A percentile compares a stretch with the other conserved stretches of the same genome.
These are phyloP conservation scores for Apotomis capreana DNA, from an alignment of 2,888 invertebrate species.

Conservation along the genomic window DNA sequence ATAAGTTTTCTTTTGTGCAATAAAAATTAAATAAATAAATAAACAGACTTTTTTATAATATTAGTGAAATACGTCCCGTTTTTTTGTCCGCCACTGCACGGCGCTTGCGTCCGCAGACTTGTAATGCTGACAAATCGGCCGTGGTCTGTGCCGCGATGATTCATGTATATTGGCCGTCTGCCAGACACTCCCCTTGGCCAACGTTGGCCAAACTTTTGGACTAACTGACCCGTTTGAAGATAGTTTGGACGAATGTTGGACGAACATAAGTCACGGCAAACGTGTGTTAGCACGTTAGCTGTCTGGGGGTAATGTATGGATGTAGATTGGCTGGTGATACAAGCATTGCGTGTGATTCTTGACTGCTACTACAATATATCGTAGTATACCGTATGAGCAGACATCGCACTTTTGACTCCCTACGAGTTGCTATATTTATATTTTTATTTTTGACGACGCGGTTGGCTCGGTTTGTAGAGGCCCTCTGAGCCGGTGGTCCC, in stretches of 20 bases:
- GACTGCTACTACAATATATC: too few relatives aligned
- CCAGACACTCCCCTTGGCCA: conserved; percentile 59
- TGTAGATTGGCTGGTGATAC: not conserved
- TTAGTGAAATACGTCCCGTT: not conserved
- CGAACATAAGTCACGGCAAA: conserved; percentile 26
- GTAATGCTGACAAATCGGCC: conserved; percentile 75
- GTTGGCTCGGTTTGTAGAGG: too few relatives aligned
- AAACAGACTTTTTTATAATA: too few relatives aligned
- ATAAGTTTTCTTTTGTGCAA: too few relatives aligned
- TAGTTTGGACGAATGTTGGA: conserved; percentile 32
- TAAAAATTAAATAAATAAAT: too few relatives aligned
- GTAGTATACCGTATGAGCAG: too few relatives aligned
- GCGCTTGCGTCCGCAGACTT: conserved; percentile 51
- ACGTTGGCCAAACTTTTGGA: conserved; percentile 50
- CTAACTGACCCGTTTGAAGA: conserved; percentile 36
- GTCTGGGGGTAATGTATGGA: conserved; percentile 26
- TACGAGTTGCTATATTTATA: too few relatives aligned
- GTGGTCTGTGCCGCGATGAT: conserved; percentile 72
- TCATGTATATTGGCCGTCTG: conserved; percentile 69
- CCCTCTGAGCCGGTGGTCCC: too few relatives aligned
- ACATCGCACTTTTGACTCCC: too few relatives aligned
- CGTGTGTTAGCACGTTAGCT: conserved; percentile 32
- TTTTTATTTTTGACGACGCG: too few relatives aligned
- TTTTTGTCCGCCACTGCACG: conserved; percentile 39
- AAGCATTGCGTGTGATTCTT: not conserved